Evolutionary conservation across 92 coral and sea anemone species (phyloP), one percentile per base, ranked within the genome.

Genomic region (Metridium senile): DNA sequence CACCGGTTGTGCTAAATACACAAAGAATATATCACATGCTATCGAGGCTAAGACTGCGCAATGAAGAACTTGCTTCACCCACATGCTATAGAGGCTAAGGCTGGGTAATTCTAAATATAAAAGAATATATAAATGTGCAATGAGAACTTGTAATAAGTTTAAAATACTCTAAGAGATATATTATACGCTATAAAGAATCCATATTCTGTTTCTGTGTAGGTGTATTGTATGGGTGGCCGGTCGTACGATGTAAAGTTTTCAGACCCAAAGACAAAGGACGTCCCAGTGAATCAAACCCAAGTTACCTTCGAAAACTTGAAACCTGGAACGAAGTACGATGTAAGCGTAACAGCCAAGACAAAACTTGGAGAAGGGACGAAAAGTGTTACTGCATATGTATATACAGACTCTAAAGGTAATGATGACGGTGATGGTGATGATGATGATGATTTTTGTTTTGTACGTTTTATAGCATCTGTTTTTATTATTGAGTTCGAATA

Each of bases 261-360:
- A 32, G 63, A n/a, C 43, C 58, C 22, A 16, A 33, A 57, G 11
- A 9, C 11, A 0, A 19, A 13, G 56, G 22, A 20, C 11, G 26
- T 30, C 1, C 56, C 34, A 25, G 34, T 34, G 0, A 20, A 49
- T 17, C 39, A 23, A 17, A 25, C 53, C n/a, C 68, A 74, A 21
- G 27, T 56, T 6, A 8, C 49, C 9, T 32, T 56, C 0, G 16
- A 25, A 0, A 13, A 53, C 46, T 71, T 92, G 59, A 23, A 72
- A 11, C 93, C 97, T 72, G 95, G 95, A 18, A 92, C 93, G n/a
- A 25, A 70, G 20, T 95, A 89, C 33, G 70, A 23, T 11, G 71
- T 95, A 23, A 76, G 82, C 43, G 86, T 89, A 17, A 83, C 70
- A n/a, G 97, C 93, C 3, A 72, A 59, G 35, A 87, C 93, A 0